Base-by-base conservation (phyloP, 2,797 vertebrate species). In the Phalloptychus januarius region DNA sequence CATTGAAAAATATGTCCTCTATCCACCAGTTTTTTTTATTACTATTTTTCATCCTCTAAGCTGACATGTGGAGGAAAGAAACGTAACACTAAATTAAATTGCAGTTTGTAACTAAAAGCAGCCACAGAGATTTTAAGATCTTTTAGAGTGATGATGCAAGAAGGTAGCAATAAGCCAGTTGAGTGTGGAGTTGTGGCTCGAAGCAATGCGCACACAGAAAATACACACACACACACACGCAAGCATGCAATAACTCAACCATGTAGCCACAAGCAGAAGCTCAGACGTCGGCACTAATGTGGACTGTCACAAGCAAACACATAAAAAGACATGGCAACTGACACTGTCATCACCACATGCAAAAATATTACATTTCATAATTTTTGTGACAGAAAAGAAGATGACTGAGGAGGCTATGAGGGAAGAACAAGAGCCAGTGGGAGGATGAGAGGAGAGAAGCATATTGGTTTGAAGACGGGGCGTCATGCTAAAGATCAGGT, bases 91-190 rank as follows among this genome's bases (percentile, higher is more conserved):
- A 71, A 71, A 75, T 23, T 38, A 71, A 77, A 74, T 71, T 69
- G 67, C 74, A 16, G 7, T 28, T 85, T 87, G 82, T 81, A 86
- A 84, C 87, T 77, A 78, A 82, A 85, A 83, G 76, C 67, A 84
- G 69, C 75, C 33, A 58, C 5, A 74, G 42, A 82, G 73, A 85
- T 85, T 88, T 85, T 69, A 79, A 84, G 81, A 85, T 89, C 20
- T 80, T 77, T 78, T 84, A 72, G 77, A 80, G 63, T 54, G 78
- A 88, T 92, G 89, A 91, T 89, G 88, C 78, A 91, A 93, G 80
- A 45, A 78, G 74, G 81, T 69, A 77, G 87, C 87, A 91, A 86
- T 63, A 73, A 80, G 79, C 74, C 78, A 71, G 65, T 71, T 20
- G 80, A 76, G 79, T 77, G 67, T 58, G 71, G 77, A 85, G 72